Conservation (phyloP, 2,113 vertebrate species). For the Cacatua alba region DNA sequence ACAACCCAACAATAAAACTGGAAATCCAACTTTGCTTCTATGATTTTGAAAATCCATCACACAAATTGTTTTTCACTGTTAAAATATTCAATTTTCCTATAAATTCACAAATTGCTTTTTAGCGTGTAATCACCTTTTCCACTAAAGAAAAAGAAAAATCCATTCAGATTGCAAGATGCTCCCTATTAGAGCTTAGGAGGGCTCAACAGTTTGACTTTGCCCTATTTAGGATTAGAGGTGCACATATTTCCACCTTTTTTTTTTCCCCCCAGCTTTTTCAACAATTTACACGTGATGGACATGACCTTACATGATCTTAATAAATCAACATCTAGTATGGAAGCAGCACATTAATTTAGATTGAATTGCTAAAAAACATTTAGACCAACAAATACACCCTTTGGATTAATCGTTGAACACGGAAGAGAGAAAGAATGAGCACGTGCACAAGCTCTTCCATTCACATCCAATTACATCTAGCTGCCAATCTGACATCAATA, state of each 20-base stretch:
- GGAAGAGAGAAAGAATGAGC: not conserved
- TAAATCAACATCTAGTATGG: not conserved
- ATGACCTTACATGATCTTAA: not conserved
- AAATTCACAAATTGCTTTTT: not conserved
- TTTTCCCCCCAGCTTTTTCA: not conserved
- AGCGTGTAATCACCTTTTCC: not conserved
- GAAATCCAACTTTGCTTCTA: not conserved
- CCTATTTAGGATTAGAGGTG: fast-evolving
- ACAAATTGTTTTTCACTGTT: not conserved
- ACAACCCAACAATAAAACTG: not conserved
- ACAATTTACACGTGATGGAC: not conserved
- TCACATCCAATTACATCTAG: constrained; percentile 32
- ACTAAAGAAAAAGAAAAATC: not conserved
- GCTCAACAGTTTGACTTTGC: not conserved
- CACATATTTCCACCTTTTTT: not conserved
- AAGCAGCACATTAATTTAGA: not conserved
- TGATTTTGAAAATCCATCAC: not conserved
- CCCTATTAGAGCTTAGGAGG: not conserved
- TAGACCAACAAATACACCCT: not conserved
- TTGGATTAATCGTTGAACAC: not conserved
- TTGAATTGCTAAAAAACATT: not conserved
- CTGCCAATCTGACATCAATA: constrained; percentile 9
- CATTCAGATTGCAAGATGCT: not conserved
- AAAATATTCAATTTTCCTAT: not conserved
- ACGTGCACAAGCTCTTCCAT: not conserved